Evolutionary conservation across 2,113 vertebrate genomes (phyloP).

Genomic region (Aegotheles bennettii): DNA sequence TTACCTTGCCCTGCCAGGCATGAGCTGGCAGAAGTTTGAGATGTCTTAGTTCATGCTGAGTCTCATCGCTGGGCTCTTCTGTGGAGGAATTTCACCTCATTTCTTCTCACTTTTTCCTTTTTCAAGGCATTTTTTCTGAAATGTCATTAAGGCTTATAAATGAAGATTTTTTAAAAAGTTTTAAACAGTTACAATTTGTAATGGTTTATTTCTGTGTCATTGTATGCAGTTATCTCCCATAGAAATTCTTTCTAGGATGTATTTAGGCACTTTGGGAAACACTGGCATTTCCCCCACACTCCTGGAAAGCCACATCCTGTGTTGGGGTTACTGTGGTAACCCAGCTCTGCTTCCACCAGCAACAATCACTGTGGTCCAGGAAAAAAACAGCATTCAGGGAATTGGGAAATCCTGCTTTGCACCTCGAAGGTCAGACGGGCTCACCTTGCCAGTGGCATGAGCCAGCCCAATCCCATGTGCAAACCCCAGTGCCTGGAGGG

Average conservation of each 20-base stretch:
- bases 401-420: no score
- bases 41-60: fast-evolving
- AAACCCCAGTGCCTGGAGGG: not conserved
- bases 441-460: not conserved
- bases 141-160: not conserved
- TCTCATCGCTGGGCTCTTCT: no score
- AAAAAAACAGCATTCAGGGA: not conserved
- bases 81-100: not conserved
- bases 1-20: not conserved
- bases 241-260: not conserved
- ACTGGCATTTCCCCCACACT: fast-evolving
- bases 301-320: not conserved
- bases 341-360: not conserved
- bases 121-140: not conserved
- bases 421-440: conserved; percentile 20
- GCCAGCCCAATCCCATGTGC: not conserved
- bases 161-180: not conserved
- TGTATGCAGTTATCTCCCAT: not conserved
- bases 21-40: not conserved
- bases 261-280: not conserved
- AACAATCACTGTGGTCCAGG: fast-evolving
- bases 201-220: not conserved
- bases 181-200: not conserved
- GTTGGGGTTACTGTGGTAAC: not conserved
- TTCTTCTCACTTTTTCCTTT: not conserved